A percentile compares a stretch with the other conserved stretches of the same genome.
Evolutionary conservation across 2,113 vertebrate genomes (phyloP).

Genomic region (Psittacula cyanocephala): DNA sequence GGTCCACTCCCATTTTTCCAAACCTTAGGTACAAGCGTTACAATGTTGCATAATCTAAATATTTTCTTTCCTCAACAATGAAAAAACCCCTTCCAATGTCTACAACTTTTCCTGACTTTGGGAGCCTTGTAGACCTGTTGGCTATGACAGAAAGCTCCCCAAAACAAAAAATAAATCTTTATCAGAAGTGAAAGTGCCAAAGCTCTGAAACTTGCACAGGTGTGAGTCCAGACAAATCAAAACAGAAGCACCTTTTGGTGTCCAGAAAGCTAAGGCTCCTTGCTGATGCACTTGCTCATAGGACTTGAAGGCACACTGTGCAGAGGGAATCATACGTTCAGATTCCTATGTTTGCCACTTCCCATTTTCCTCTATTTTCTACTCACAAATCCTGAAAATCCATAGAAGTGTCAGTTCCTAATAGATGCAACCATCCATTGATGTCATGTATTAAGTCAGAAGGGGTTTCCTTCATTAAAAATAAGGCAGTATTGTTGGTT

Average conservation of each 20-base stretch:
- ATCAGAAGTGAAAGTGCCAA: neutral
- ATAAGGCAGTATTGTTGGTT: neutral
- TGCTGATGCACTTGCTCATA: neutral
- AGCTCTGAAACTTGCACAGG: neutral
- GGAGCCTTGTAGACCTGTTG: neutral
- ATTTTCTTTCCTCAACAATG: neutral
- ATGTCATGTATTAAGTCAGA: neutral
- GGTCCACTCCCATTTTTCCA: neutral
- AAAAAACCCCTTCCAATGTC: neutral
- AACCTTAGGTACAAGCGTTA: neutral
- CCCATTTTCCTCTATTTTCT: neutral
- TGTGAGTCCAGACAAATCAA: neutral
- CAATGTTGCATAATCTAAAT: neutral
- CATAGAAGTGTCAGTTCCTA: neutral
- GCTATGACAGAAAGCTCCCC: neutral
- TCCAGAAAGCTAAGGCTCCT: neutral
- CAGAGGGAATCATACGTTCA: neutral
- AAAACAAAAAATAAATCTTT: neutral
- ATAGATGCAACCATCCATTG: neutral
- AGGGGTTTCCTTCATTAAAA: neutral
- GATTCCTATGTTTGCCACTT: neutral
- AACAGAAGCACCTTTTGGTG: neutral
- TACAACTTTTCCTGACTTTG: neutral
- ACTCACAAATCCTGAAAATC: neutral
- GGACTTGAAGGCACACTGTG: neutral